phyloP scores from a whole-genome alignment of 2,797 vertebrate genomes.

The Acanthurus lineatus region DNA sequence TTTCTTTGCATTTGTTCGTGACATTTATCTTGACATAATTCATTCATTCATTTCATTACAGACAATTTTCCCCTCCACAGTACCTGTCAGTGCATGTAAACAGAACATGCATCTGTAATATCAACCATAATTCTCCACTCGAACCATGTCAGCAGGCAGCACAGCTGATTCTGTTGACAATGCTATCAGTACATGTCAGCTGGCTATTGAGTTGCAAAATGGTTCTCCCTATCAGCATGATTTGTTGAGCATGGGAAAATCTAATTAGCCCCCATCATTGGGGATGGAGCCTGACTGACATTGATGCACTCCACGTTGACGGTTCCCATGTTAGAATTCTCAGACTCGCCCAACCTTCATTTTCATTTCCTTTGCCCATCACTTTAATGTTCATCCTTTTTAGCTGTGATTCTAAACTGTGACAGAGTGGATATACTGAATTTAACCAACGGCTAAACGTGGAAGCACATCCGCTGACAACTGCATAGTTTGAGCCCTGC shows the following conservation, averaged over 20 bases:
- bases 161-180: conserved; percentile 66
- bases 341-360: conserved; percentile 54
- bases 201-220: conserved; percentile 76
- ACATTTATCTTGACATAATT: conserved; percentile 14
- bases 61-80: conserved; percentile 7
- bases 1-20: neutral
- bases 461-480: conserved; percentile 47
- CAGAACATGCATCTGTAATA: conserved; percentile 49
- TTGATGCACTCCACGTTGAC: conserved; percentile 65
- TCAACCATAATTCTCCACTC: conserved; percentile 45
- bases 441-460: conserved; percentile 60
- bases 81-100: conserved; percentile 59
- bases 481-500: conserved; percentile 31
- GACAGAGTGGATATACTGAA: conserved; percentile 51
- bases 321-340: conserved; percentile 59
- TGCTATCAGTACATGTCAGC: conserved; percentile 74
- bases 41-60: conserved; percentile 27
- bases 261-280: conserved; percentile 77
- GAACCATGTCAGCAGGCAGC: conserved; percentile 51
- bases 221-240: conserved; percentile 69
- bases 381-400: conserved; percentile 62
- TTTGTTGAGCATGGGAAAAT: conserved; percentile 77
- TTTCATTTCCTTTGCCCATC: conserved; percentile 65
- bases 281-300: conserved; percentile 72
- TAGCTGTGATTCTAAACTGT: conserved; percentile 48